Evolutionary conservation across 1,140 invertebrate genomes (phyloP), one percentile per base, ranked within the genome.

Genomic region (Atta cephalotes): DNA sequence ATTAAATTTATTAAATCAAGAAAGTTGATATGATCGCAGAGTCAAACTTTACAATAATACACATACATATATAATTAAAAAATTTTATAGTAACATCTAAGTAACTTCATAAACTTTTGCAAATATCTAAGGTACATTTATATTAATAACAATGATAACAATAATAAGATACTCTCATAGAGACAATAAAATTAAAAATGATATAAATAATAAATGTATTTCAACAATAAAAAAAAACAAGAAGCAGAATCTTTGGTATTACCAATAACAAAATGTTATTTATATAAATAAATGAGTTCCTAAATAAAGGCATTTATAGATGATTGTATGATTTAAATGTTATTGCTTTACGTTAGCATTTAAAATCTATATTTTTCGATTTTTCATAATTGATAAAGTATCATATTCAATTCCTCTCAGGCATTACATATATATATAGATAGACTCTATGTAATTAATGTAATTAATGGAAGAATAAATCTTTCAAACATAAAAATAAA

Each of bases 151-250:
- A 39, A 0, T 18, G 4, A 66, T 66, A 12, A 35, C 31, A 35
- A 35, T 35, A 35, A 35, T 6, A 35, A 35, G 7, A 66, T 66
- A 7, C 2, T 16, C 28, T 2, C 3, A 2, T 66, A 21, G 31
- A 66, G n/a, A 66, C 12, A 39, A 66, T 39, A n/a, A 35, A n/a
- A 68, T 66, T 4, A 39, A 39, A 66, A 66, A 39, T 66, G 14
- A 39, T 21, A 16, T 18, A 39, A 68, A 21, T 66, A 66, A 0
- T n/a, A 12, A 39, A 66, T 66, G 7, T 18, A 66, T 21, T 39
- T 18, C 2, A 21, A 12, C 12, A 63, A 16, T 63, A 31, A 31
- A 31, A 2, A 62, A 63, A 58, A 21, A 7, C 2, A 63, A 6
- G 25, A 63, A 31, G 10, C 6, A 28, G 5, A 1, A 62, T 62